A percentile compares a stretch with the other conserved stretches of the same genome.
Evolutionary conservation across 2,113 vertebrate genomes (phyloP).

Genomic region (Hipposideros armiger): DNA sequence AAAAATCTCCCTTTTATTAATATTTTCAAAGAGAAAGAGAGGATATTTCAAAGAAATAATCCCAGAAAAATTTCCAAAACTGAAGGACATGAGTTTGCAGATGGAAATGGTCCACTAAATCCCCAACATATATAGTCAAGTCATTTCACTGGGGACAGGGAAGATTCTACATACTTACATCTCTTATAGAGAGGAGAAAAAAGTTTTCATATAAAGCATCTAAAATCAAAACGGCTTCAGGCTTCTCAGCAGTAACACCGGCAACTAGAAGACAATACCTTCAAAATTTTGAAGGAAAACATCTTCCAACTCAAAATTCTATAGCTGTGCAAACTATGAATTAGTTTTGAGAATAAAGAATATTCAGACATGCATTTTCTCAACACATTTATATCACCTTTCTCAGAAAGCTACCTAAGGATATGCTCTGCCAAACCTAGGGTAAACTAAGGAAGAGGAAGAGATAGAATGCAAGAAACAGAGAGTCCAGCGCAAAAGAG

Average conservation of each 20-base stretch:
- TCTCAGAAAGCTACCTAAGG: neutral
- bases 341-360: neutral
- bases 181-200: neutral
- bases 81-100: neutral
- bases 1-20: neutral
- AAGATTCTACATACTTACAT: neutral
- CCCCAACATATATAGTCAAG: neutral
- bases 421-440: neutral
- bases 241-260: neutral
- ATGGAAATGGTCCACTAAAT: neutral
- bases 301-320: constrained; percentile 6
- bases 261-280: neutral
- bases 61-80: neutral
- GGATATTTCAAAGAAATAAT: neutral
- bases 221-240: neutral
- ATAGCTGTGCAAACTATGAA: neutral
- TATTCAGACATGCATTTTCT: neutral
- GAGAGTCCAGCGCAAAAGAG: neutral
- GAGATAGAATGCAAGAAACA: neutral
- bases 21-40: neutral
- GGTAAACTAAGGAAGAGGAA: neutral
- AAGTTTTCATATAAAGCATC: neutral
- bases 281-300: neutral
- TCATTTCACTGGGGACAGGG: neutral
- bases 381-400: neutral